A percentile compares a stretch with the other conserved stretches of the same genome.
phyloP scores from a whole-genome alignment of 2,113 vertebrate genomes.

The Rhinogobius similis region DNA sequence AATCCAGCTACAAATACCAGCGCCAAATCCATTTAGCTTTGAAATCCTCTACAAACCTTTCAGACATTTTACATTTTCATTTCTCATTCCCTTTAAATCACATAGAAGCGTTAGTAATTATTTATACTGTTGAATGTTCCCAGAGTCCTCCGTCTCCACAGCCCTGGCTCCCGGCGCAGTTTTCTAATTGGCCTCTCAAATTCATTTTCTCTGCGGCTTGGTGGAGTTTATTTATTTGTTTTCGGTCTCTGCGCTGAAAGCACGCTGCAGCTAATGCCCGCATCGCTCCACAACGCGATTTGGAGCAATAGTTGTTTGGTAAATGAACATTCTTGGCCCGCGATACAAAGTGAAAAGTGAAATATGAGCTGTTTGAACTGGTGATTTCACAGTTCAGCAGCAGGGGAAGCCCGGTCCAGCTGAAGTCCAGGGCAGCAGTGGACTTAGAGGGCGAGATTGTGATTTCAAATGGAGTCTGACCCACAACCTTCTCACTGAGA shows the following conservation, averaged over 20 bases:
- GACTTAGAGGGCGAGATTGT: neutral
- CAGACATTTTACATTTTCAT: neutral
- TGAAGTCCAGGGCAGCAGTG: slow-evolving; percentile 10
- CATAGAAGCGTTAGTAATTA: neutral
- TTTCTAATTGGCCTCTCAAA: slow-evolving; percentile 38
- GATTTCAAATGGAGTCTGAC: neutral
- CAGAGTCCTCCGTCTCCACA: slow-evolving; percentile 3
- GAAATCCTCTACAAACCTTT: neutral
- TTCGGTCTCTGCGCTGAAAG: slow-evolving; percentile 35
- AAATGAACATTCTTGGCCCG: slow-evolving; percentile 61
- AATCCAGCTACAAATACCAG: neutral
- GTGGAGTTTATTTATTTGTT: slow-evolving; percentile 36
- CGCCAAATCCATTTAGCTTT: neutral
- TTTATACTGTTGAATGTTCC: slow-evolving; percentile 1
- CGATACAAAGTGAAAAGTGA: slow-evolving; percentile 20
- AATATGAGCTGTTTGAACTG: slow-evolving; percentile 19
- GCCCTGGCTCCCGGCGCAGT: slow-evolving; percentile 4
- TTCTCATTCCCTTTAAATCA: neutral
- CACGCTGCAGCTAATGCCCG: slow-evolving; percentile 41
- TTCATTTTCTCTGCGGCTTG: slow-evolving; percentile 20
- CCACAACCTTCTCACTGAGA: too few species aligned
- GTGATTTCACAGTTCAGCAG: slow-evolving; percentile 10
- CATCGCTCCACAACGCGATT: slow-evolving; percentile 38
- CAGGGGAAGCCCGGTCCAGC: slow-evolving; percentile 31
- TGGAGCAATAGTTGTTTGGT: slow-evolving; percentile 42